phyloP scores from a whole-genome alignment of 2,113 vertebrate species.

The Lipotes vexillifer region DNA sequence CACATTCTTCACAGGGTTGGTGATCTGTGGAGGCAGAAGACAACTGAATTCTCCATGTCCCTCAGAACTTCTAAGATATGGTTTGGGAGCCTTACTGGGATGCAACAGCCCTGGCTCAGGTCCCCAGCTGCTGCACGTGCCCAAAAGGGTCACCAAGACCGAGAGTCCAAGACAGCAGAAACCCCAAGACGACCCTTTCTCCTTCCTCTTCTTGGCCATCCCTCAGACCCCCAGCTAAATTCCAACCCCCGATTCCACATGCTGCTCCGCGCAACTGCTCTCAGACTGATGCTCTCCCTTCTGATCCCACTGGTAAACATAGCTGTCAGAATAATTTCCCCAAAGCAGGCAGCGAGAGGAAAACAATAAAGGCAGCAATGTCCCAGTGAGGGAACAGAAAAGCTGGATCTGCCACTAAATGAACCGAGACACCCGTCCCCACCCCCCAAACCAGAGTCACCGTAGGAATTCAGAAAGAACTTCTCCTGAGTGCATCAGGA shows the following conservation, averaged over 20 bases:
- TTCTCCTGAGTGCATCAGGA: rapidly evolving
- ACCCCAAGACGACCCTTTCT: rapidly evolving
- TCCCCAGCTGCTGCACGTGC: neutral
- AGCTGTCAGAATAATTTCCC: neutral
- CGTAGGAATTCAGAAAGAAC: neutral
- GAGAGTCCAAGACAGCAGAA: neutral
- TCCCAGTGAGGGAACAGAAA: neutral
- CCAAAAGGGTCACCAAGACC: neutral
- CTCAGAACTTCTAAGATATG: neutral
- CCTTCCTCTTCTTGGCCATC: neutral
- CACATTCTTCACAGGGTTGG: neutral
- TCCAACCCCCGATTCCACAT: neutral
- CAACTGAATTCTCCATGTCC: neutral
- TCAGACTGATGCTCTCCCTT: neutral
- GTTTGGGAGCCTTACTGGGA: neutral
- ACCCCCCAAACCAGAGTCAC: neutral
- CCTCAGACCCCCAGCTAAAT: neutral
- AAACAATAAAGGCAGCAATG: neutral
- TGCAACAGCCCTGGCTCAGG: neutral
- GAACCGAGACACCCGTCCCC: rapidly evolving
- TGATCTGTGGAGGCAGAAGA: neutral
- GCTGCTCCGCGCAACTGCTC: neutral
- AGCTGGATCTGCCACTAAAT: neutral
- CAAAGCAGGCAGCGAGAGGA: neutral
- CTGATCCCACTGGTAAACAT: neutral